These are phyloP conservation scores for Trachelus iudaicus DNA, from an alignment of 2,888 invertebrate genomes.

Conservation along the genomic window DNA sequence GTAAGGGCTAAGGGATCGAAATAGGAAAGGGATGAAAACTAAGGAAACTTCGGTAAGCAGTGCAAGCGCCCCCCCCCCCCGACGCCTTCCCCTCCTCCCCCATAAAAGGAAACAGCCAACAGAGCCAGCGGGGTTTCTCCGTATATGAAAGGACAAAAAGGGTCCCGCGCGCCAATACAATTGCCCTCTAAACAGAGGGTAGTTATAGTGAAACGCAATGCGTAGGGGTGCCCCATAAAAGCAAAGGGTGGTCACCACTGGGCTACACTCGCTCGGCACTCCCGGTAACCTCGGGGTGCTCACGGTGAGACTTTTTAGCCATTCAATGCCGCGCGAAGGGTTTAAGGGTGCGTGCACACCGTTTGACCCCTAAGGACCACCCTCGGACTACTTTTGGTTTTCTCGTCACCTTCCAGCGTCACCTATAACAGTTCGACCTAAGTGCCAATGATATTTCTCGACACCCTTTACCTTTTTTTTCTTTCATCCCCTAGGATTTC, in stretches of 20 bases:
- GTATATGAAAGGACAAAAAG: slow-evolving; percentile 47
- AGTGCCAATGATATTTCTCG: slow-evolving; percentile 25
- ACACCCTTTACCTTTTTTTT: slow-evolving; percentile 10
- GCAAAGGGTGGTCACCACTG: slow-evolving; percentile 50
- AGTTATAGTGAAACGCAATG: slow-evolving; percentile 53
- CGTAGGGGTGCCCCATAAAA: slow-evolving; percentile 35
- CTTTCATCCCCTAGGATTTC: slow-evolving; percentile 1
- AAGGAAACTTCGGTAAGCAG: slow-evolving; percentile 25
- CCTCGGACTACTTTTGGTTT: too few species aligned
- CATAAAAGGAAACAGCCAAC: slow-evolving; percentile 44
- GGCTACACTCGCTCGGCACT: neutral
- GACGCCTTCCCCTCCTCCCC: slow-evolving; percentile 13
- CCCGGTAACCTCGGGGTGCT: neutral
- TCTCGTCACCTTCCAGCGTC: too few species aligned
- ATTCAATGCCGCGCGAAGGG: too few species aligned
- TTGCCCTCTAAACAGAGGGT: slow-evolving; percentile 59
- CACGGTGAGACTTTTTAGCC: slow-evolving; percentile 42
- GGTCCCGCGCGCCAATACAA: slow-evolving; percentile 47
- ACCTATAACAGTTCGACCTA: too few species aligned
- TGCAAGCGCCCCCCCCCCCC: slow-evolving; percentile 41
- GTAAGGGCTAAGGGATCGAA: neutral
- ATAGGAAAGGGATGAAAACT: neutral
- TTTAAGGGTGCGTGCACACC: too few species aligned
- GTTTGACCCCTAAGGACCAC: too few species aligned
- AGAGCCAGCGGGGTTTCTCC: slow-evolving; percentile 54